Percentiles rank a stretch among this genome's conserved stretches.
phyloP scores from a whole-genome alignment of 2,888 invertebrate genomes.

The Hyles lineata region DNA sequence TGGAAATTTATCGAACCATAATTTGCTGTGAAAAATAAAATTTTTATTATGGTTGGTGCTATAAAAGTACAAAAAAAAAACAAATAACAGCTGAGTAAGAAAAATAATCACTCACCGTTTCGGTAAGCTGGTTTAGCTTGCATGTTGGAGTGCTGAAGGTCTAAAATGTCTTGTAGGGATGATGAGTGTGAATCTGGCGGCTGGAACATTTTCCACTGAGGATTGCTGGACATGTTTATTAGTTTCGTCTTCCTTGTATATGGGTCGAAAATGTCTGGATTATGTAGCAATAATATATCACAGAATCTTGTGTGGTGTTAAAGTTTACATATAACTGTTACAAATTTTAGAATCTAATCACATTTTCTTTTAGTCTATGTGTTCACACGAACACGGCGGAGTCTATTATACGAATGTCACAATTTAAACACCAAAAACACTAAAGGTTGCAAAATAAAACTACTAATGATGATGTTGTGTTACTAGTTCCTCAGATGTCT shows the following conservation, averaged over 20 bases:
- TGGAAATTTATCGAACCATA: not conserved
- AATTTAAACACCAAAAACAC: conserved; percentile 72
- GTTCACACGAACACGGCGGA: conserved; percentile 67
- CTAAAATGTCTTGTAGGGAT: conserved; percentile 92
- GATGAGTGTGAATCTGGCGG: conserved; percentile 94
- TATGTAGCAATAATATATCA: conserved; percentile 75
- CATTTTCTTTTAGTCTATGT: conserved; percentile 73
- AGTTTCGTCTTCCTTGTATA: conserved; percentile 76
- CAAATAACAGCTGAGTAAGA: not conserved
- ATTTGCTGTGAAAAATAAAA: not conserved
- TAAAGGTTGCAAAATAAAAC: conserved; percentile 76
- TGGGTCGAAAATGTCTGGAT: conserved; percentile 70
- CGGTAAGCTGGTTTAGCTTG: conserved; percentile 82
- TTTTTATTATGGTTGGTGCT: too few relatives aligned
- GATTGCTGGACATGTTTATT: conserved; percentile 89
- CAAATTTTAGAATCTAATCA: conserved; percentile 74
- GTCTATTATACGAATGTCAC: conserved; percentile 66
- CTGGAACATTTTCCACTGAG: conserved; percentile 96
- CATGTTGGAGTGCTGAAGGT: conserved; percentile 86
- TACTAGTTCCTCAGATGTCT: conserved; percentile 92
- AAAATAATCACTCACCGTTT: conserved; percentile 75
- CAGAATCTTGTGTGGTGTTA: conserved; percentile 75
- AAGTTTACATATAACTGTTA: conserved; percentile 62
- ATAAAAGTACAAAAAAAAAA: not conserved
- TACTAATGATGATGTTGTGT: conserved; percentile 75